Evolutionary conservation across 2,113 vertebrate species (phyloP).

Genomic region (Erinaceus europaeus): DNA sequence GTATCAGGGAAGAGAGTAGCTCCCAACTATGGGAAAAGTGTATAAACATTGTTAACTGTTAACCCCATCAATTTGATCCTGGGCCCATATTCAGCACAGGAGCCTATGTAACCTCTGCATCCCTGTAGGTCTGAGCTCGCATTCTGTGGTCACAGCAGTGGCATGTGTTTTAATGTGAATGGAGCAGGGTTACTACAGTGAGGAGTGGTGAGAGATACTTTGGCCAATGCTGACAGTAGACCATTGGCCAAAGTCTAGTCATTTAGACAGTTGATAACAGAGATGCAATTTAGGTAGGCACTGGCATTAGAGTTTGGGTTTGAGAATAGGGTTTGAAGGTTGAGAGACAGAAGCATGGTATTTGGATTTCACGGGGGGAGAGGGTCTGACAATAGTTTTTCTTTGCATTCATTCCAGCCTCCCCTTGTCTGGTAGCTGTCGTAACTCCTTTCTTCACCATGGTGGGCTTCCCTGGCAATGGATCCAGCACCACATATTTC

Average conservation of each 20-base stretch:
- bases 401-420: constrained; percentile 60
- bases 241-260: not conserved
- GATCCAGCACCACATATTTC: constrained; percentile 66
- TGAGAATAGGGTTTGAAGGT: not conserved
- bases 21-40: too few species aligned
- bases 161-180: not conserved
- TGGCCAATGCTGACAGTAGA: not conserved
- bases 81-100: too few species aligned
- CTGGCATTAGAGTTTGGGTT: not conserved
- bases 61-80: too few species aligned
- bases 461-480: constrained; percentile 36
- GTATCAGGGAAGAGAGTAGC: too few species aligned
- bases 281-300: not conserved
- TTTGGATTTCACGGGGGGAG: not conserved
- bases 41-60: too few species aligned
- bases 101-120: too few species aligned
- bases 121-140: too few species aligned
- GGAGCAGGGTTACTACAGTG: not conserved
- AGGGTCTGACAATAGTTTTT: constrained; percentile 20
- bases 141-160: too few species aligned
- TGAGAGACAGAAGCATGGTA: not conserved
- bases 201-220: not conserved
- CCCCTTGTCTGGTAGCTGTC: not conserved
- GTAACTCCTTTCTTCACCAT: constrained; percentile 43
- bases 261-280: not conserved